Conservation (phyloP, 2,797 vertebrate species). For the Rhinogobio ventralis region DNA sequence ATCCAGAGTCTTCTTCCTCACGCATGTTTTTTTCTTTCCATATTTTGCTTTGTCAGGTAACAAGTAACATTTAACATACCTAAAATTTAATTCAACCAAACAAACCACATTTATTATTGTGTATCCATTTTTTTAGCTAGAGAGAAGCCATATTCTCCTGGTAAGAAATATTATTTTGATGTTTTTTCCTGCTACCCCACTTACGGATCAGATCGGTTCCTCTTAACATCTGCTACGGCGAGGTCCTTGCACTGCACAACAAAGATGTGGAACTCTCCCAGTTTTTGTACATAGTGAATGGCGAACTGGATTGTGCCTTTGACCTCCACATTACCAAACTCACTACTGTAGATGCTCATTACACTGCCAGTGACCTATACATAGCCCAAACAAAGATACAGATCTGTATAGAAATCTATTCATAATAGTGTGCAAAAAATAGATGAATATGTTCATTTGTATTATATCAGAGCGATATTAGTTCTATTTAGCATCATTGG, state of each 20-base stretch:
- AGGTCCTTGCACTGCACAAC: conserved; percentile 90
- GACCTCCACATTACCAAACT: conserved; percentile 84
- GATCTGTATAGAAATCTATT: not conserved
- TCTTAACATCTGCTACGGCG: conserved; percentile 86
- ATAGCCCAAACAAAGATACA: conserved; percentile 37
- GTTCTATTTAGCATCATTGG: conserved; percentile 25
- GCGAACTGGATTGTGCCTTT: conserved; percentile 91
- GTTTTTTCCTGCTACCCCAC: conserved; percentile 58
- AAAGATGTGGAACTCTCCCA: conserved; percentile 90
- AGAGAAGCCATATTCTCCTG: not conserved
- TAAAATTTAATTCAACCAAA: conserved; percentile 65
- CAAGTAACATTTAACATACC: conserved; percentile 94
- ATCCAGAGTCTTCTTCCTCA: conserved; percentile 91
- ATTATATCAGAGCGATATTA: conserved; percentile 20
- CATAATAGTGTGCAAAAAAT: not conserved
- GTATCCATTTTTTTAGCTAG: not conserved
- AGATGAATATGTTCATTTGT: not conserved
- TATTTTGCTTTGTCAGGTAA: conserved; percentile 90
- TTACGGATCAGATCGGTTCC: conserved; percentile 92
- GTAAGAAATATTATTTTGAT: not conserved
- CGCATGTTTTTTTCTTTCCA: conserved; percentile 91
- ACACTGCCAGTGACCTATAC: conserved; percentile 87
- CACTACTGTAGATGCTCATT: conserved; percentile 85
- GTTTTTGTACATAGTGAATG: conserved; percentile 88
- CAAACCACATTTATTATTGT: not conserved